A percentile compares a stretch with the other conserved stretches of the same genome.
Evolutionary conservation across 2,888 invertebrate species (phyloP).

Genomic region (Epinotia nisella): DNA sequence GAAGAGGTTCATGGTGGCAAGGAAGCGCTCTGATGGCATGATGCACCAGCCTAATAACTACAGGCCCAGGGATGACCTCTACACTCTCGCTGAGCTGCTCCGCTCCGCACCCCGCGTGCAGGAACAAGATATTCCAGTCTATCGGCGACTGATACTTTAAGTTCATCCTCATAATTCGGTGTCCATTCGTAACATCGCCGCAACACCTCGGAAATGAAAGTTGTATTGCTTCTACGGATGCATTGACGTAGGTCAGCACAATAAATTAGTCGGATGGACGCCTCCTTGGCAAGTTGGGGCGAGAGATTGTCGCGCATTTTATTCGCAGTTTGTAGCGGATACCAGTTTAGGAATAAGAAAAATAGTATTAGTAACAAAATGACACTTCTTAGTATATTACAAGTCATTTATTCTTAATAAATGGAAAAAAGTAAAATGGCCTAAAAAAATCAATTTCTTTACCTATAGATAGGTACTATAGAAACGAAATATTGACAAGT

Average conservation of each 20-base stretch:
- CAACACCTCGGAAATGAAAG: slow-evolving; percentile 41
- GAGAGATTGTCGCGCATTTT: slow-evolving; percentile 76
- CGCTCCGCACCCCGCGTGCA: slow-evolving; percentile 80
- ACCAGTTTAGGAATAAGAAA: slow-evolving; percentile 61
- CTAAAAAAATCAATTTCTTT: slow-evolving; percentile 54
- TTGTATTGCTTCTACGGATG: slow-evolving; percentile 42
- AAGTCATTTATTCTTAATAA: slow-evolving; percentile 39
- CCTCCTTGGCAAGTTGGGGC: slow-evolving; percentile 59
- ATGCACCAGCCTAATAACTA: slow-evolving; percentile 73
- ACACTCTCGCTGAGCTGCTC: slow-evolving; percentile 85
- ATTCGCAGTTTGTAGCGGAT: slow-evolving; percentile 77
- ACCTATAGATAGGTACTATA: slow-evolving; percentile 1
- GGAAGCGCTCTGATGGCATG: slow-evolving; percentile 80
- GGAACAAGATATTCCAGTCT: slow-evolving; percentile 85
- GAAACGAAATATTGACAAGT: slow-evolving; percentile 17
- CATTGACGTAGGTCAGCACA: slow-evolving; percentile 46
- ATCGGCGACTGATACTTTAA: slow-evolving; percentile 87
- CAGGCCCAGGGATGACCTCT: slow-evolving; percentile 83
- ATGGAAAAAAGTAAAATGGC: slow-evolving; percentile 53
- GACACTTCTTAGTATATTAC: slow-evolving; percentile 38
- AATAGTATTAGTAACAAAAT: slow-evolving; percentile 55
- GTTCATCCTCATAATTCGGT: slow-evolving; percentile 47
- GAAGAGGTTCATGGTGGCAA: slow-evolving; percentile 87
- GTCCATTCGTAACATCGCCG: slow-evolving; percentile 48
- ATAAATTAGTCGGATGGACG: slow-evolving; percentile 56